Percentiles rank a stretch among this genome's conserved stretches.
Evolutionary conservation across 2,888 invertebrate species (phyloP).

Genomic region (Matsumyia berberina): DNA sequence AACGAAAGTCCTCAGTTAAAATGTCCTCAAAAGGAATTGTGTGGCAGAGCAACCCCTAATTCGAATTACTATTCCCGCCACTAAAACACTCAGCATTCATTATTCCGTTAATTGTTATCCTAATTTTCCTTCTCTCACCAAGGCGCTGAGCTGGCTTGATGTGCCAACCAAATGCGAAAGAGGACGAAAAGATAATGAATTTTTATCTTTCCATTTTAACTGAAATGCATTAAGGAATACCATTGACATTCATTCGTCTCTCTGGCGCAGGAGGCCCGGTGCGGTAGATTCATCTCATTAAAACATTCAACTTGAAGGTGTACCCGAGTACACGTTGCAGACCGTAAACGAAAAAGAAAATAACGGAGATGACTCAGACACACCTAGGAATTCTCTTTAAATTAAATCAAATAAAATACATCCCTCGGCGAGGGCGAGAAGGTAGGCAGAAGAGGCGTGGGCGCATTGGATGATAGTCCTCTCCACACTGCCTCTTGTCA

Average conservation of each 20-base stretch:
- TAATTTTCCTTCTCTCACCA: conserved; percentile 44
- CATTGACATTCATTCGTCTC: conserved; percentile 41
- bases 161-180: too few species aligned
- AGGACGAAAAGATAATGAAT: conserved; percentile 41
- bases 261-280: not conserved
- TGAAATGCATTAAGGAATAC: conserved; percentile 61
- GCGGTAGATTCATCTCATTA: too few species aligned
- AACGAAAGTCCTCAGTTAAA: not conserved
- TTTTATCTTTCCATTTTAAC: conserved; percentile 24
- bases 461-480: conserved; percentile 20
- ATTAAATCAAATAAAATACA: conserved; percentile 75
- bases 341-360: conserved; percentile 10
- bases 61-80: conserved; percentile 29
- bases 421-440: conserved; percentile 23
- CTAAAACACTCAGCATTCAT: conserved; percentile 57
- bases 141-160: too few species aligned
- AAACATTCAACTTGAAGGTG: conserved; percentile 35
- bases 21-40: not conserved
- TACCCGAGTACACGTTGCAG: not conserved
- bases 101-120: conserved; percentile 69
- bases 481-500: conserved; percentile 54
- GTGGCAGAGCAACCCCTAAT: conserved; percentile 3
- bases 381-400: conserved; percentile 70
- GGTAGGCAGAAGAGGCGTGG: conserved; percentile 49
- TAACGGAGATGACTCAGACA: conserved; percentile 32